Conservation (phyloP, 2,888 invertebrate species). For the Horisme vitalbata region DNA sequence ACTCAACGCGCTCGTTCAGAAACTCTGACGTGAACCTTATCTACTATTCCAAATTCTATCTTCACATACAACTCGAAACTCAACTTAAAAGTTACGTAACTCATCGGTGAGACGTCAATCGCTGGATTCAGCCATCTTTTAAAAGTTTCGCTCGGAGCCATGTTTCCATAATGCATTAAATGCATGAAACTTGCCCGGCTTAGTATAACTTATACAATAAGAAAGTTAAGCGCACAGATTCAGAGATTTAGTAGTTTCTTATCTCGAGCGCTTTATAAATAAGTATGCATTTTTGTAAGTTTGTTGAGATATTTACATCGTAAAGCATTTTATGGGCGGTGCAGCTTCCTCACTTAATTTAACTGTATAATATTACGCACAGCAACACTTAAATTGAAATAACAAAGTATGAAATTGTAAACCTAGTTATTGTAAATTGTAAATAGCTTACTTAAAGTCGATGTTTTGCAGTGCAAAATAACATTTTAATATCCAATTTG, state of each 20-base stretch:
- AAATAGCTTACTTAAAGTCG: too few species aligned
- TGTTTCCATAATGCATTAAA: conserved; percentile 47
- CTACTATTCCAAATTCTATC: conserved; percentile 38
- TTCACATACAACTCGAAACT: conserved; percentile 27
- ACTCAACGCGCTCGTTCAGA: conserved; percentile 67
- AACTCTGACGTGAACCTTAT: conserved; percentile 62
- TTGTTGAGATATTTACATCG: conserved; percentile 13
- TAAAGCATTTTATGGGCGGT: not conserved
- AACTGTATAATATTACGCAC: too few species aligned
- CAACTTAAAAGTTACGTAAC: conserved; percentile 36
- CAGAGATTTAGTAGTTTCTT: conserved; percentile 25
- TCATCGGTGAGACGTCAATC: conserved; percentile 44
- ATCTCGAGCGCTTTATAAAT: conserved; percentile 19
- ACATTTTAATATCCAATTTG: too few species aligned
- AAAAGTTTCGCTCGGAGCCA: conserved; percentile 37
- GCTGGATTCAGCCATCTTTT: conserved; percentile 39
- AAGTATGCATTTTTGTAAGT: conserved; percentile 19
- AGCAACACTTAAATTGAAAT: too few species aligned
- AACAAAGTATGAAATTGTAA: too few species aligned
- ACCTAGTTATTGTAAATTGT: too few species aligned
- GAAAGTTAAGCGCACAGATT: conserved; percentile 31
- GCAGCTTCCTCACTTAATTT: not conserved
- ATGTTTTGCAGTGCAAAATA: too few species aligned
- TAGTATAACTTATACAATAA: conserved; percentile 35
- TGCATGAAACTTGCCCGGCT: conserved; percentile 31